Conservation (phyloP, 1,140 invertebrate species). For the Aethina tumida region DNA sequence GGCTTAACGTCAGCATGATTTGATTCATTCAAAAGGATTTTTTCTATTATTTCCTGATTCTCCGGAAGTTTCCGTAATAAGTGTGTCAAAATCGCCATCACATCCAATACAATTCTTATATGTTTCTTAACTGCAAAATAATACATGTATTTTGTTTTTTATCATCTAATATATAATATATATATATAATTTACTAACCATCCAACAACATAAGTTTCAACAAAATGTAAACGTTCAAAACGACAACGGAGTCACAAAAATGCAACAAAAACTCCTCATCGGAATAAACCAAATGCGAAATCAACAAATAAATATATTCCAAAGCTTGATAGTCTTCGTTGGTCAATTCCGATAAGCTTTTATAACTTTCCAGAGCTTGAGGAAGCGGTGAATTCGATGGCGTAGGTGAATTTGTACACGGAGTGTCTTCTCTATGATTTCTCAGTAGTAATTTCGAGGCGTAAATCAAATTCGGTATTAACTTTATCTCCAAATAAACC, state of each 20-base stretch:
- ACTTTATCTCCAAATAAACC: constrained; percentile 63
- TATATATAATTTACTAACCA: constrained; percentile 28
- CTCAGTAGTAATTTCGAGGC: constrained; percentile 54
- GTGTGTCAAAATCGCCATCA: constrained; percentile 61
- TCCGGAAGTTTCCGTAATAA: constrained; percentile 63
- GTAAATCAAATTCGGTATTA: constrained; percentile 67
- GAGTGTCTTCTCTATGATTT: constrained; percentile 25
- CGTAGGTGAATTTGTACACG: constrained; percentile 12
- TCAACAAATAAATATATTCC: constrained; percentile 54
- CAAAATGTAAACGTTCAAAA: constrained; percentile 47
- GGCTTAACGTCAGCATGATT: constrained; percentile 16
- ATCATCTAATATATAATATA: background rate
- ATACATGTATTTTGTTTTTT: constrained; percentile 2
- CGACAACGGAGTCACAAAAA: constrained; percentile 65
- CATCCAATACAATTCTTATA: constrained; percentile 50
- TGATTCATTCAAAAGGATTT: constrained; percentile 48
- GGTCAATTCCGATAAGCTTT: constrained; percentile 39
- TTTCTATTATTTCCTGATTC: constrained; percentile 62
- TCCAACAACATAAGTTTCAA: constrained; percentile 45
- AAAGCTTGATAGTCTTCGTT: constrained; percentile 53
- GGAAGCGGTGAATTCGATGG: constrained; percentile 8
- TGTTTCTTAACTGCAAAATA: constrained; percentile 48
- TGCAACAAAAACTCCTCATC: constrained; percentile 62
- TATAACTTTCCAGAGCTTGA: constrained; percentile 20
- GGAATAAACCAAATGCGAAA: constrained; percentile 59